Evolutionary conservation across 1,140 invertebrate genomes (phyloP), one percentile per base, ranked within the genome.

Genomic region (Coboldia fuscipes): DNA sequence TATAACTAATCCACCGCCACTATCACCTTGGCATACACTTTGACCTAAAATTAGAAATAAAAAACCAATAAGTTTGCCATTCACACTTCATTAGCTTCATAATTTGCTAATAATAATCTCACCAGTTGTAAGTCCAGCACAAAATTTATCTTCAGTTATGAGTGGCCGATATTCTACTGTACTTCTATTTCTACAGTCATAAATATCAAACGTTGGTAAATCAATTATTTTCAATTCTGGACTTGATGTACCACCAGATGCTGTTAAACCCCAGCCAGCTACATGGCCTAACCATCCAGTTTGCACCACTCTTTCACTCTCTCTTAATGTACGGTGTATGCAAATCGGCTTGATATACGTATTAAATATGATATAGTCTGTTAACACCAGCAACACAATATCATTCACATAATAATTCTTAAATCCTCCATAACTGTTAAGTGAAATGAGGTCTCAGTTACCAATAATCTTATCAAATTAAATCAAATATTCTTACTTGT

Each of bases 221-320:
- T 28, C 28, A 10, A 42, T 23, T 28, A 34, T 34, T 37, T 40
- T 37, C 18, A 46, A 21, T 4, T 36, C 39, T 12, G 33, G 32
- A 30, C 33, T 36, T 14, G 37, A 8, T 29, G 26, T 33, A n/a
- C 21, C 17, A 24, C 19, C 37, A 30, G 31, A 43, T 0, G 34
- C 33, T 4, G 45, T 49, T 3, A 47, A 36, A 26, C 56, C 56
- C 54, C 56, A 61, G 10, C 57, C 57, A 0, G 48, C 47, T 8
- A 59, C 48, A 54, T 17, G 19, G 9, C 36, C 27, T n/a, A 15
- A 4, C 4, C n/a, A 2, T n/a, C 16, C 27, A 16, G 15, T 22
- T 28, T 12, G n/a, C 19, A 41, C 30, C 0, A 10, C 12, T 30
- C 20, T 30, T 13, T 19, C 19, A 9, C 15, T 33, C 23, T 30